Conservation (phyloP, 2,113 vertebrate genomes). For the Plecotus auritus region DNA sequence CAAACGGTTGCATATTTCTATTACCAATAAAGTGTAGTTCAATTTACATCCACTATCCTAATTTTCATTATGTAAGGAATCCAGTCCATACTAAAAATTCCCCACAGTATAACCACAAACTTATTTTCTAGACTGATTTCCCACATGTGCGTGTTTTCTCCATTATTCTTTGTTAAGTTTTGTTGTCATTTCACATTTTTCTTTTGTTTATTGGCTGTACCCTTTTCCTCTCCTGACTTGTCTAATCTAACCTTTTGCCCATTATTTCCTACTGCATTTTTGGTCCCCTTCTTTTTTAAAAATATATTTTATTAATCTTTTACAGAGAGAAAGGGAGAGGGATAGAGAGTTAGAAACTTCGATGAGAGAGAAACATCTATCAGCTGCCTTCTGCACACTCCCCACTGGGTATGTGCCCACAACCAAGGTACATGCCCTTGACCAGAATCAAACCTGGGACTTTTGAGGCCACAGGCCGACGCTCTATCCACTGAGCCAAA, state of each 20-base stretch:
- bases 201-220: background rate
- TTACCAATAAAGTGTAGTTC: background rate
- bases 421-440: too few species aligned
- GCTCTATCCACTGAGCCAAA: too few species aligned
- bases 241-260: background rate
- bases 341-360: too few species aligned
- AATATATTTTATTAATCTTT: too few species aligned
- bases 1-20: background rate
- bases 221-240: background rate
- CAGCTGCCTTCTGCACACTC: too few species aligned
- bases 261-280: background rate
- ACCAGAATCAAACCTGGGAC: too few species aligned
- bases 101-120: background rate
- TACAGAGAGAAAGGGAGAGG: too few species aligned
- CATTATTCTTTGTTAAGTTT: background rate
- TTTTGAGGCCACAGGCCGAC: background rate
- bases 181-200: background rate
- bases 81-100: background rate
- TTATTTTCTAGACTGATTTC: background rate
- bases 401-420: too few species aligned
- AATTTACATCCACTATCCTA: background rate
- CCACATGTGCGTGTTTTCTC: background rate
- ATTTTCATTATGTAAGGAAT: background rate
- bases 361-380: too few species aligned
- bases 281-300: background rate